A percentile compares a stretch with the other conserved stretches of the same genome.
Evolutionary conservation across 2,113 vertebrate species (phyloP).

Genomic region (Pycnonotus jocosus): DNA sequence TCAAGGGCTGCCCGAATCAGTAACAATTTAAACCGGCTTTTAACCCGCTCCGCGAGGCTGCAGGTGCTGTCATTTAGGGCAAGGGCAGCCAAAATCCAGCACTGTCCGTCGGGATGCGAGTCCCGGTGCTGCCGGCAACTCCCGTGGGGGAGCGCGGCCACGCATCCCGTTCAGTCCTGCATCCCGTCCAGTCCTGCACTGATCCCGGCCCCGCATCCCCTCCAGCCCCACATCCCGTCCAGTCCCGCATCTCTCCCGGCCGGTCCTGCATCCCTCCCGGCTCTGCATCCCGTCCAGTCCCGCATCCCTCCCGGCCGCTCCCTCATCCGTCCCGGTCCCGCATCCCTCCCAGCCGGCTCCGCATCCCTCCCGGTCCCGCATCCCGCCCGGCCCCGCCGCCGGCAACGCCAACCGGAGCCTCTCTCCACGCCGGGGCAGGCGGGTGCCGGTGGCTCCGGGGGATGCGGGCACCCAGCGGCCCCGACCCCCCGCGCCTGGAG

Average conservation of each 20-base stretch:
- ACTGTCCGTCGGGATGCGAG: background rate
- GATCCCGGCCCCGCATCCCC: background rate
- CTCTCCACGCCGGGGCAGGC: background rate
- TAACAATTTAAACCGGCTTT: accelerated
- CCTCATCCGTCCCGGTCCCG: accelerated
- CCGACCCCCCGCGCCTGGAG: background rate
- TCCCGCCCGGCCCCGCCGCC: background rate
- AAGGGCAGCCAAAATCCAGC: background rate
- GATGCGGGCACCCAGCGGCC: background rate
- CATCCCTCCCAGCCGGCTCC: accelerated
- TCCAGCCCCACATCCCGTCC: accelerated
- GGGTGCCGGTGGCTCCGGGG: background rate
- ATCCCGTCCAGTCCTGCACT: accelerated
- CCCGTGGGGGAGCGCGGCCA: background rate
- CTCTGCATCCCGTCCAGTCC: background rate
- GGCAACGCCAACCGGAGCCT: background rate
- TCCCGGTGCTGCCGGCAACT: background rate
- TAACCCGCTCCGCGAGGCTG: background rate
- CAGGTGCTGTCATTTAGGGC: background rate
- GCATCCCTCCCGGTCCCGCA: background rate
- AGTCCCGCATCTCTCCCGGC: background rate
- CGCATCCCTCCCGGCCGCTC: background rate
- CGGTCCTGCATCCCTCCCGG: accelerated
- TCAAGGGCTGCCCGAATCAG: background rate
- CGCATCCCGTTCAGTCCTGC: background rate